phyloP scores from a whole-genome alignment of 2,888 invertebrate genomes.

The Lamellibrachia columna region DNA sequence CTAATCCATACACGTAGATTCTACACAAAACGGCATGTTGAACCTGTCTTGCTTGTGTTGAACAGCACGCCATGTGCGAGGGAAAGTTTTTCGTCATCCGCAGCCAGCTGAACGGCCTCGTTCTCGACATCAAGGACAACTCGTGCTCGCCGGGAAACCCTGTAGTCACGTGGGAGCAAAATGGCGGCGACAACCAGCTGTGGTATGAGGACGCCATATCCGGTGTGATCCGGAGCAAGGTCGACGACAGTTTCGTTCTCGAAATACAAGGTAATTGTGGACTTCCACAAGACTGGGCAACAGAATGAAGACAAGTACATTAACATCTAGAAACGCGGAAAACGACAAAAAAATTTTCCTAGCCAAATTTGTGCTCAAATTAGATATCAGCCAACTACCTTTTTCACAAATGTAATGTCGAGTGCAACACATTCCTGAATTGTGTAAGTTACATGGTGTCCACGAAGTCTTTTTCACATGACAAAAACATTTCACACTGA shows the following conservation, averaged over 20 bases:
- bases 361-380: too few species aligned
- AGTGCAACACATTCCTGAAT: too few species aligned
- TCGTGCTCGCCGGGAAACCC: background rate
- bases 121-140: slow-evolving; percentile 21
- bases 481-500: too few species aligned
- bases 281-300: background rate
- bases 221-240: slow-evolving; percentile 18
- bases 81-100: slow-evolving; percentile 22
- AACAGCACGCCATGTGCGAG: slow-evolving; percentile 17
- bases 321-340: too few species aligned
- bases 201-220: slow-evolving; percentile 17
- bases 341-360: too few species aligned
- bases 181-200: slow-evolving; percentile 23
- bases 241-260: slow-evolving; percentile 22
- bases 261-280: slow-evolving; percentile 20
- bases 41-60: background rate
- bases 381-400: too few species aligned
- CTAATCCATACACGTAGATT: too few species aligned
- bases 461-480: too few species aligned
- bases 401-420: too few species aligned
- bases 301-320: too few species aligned
- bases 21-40: background rate
- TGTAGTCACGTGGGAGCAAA: background rate
- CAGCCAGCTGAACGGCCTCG: slow-evolving; percentile 23
- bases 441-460: too few species aligned